These are phyloP conservation scores for Drosophila aff. DNA, from an alignment of 1,140 invertebrate species.

Conservation along the genomic window DNA sequence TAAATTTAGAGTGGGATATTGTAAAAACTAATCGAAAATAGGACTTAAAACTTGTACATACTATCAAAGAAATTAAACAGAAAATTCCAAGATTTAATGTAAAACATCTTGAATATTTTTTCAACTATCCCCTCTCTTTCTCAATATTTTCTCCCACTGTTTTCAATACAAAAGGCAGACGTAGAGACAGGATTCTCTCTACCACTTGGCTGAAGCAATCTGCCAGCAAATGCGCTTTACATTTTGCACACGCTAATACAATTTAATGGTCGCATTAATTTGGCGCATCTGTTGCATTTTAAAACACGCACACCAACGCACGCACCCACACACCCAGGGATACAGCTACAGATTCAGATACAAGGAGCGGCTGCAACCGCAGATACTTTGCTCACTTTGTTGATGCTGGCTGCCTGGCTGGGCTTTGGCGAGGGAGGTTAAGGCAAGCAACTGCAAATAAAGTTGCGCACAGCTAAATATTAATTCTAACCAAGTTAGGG, in stretches of 20 bases:
- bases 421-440: slow-evolving; percentile 22
- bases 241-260: slow-evolving; percentile 82
- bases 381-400: slow-evolving; percentile 62
- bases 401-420: slow-evolving; percentile 11
- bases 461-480: slow-evolving; percentile 78
- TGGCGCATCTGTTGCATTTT: slow-evolving; percentile 83
- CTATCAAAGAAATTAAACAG: background rate
- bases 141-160: background rate
- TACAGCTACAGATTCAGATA: slow-evolving; percentile 7
- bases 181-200: slow-evolving; percentile 12
- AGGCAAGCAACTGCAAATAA: slow-evolving; percentile 65
- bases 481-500: slow-evolving; percentile 62
- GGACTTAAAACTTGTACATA: no score
- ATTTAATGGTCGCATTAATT: slow-evolving; percentile 83
- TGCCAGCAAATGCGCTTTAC: slow-evolving; percentile 76
- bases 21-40: no score
- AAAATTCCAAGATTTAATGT: background rate
- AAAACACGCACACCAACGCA: slow-evolving; percentile 60
- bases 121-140: background rate
- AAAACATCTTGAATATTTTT: background rate
- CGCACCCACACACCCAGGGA: background rate
- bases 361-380: slow-evolving; percentile 37
- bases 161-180: slow-evolving; percentile 14
- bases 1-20: no score
- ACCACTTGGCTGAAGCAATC: slow-evolving; percentile 55